Conservation (phyloP, 2,888 invertebrate species). For the Athrips mouffetella region DNA sequence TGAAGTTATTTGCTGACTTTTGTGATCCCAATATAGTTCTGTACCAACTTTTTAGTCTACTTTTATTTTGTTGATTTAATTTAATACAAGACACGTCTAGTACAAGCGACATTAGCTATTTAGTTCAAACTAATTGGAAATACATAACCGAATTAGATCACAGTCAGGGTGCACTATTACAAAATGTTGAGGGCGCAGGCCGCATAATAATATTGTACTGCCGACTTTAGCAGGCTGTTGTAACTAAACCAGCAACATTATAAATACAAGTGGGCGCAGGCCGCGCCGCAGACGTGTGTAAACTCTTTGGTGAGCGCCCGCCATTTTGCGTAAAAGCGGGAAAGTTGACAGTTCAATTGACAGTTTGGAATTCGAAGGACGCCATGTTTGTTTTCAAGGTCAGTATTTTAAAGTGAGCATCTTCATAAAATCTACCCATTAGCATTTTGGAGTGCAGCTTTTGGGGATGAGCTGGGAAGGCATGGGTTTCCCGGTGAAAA, state of each 20-base stretch:
- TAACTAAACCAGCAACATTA: constrained; percentile 65
- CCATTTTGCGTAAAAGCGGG: constrained; percentile 57
- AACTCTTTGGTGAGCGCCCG: constrained; percentile 29
- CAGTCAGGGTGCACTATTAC: constrained; percentile 58
- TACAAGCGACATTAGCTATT: neutral
- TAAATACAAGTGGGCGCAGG: constrained; percentile 64
- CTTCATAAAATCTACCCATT: too few relatives aligned
- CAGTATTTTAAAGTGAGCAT: constrained; percentile 39
- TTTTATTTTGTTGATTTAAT: too few relatives aligned
- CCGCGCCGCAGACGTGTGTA: constrained; percentile 52
- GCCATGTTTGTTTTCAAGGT: constrained; percentile 72
- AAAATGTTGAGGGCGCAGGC: constrained; percentile 55
- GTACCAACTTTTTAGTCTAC: too few relatives aligned
- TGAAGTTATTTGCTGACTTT: too few relatives aligned
- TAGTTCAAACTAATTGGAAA: constrained; percentile 1
- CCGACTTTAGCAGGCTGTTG: constrained; percentile 38
- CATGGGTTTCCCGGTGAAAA: too few relatives aligned
- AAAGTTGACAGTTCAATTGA: constrained; percentile 52
- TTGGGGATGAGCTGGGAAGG: too few relatives aligned
- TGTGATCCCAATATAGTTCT: too few relatives aligned
- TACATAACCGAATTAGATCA: constrained; percentile 13
- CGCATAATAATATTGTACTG: constrained; percentile 64
- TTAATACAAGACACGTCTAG: too few relatives aligned
- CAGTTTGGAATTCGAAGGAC: constrained; percentile 34
- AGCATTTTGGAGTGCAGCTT: too few relatives aligned